Percentiles rank a stretch among this genome's conserved stretches.
phyloP scores from a whole-genome alignment of 2,797 vertebrate species.

The Furcifer pardalis region DNA sequence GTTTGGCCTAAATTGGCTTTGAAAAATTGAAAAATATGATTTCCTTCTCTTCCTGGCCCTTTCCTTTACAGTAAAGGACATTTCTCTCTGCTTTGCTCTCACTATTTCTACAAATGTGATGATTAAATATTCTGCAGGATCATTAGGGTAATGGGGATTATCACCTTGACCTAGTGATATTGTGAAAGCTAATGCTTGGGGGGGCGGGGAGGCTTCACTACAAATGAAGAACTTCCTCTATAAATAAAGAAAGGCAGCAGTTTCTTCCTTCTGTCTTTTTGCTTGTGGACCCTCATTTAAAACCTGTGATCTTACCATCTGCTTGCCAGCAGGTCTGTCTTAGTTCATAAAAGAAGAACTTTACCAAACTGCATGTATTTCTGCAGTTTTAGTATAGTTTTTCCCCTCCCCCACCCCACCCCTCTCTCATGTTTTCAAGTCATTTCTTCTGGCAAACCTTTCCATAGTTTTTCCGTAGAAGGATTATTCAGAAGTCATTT shows the following conservation, averaged over 20 bases:
- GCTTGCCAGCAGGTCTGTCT: too few species aligned
- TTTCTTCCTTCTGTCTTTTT: background rate
- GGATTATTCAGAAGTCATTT: too few species aligned
- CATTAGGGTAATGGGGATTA: background rate
- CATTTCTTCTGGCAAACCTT: too few species aligned
- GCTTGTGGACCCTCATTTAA: background rate
- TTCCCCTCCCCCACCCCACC: too few species aligned
- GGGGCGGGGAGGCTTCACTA: too few species aligned
- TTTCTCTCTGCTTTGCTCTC: background rate
- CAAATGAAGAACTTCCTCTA: background rate
- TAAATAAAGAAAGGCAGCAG: background rate
- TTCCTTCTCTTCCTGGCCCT: background rate
- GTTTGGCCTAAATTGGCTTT: background rate
- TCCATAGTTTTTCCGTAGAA: too few species aligned
- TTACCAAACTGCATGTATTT: background rate
- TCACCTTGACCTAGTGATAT: background rate
- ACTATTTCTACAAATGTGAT: background rate
- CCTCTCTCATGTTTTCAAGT: too few species aligned
- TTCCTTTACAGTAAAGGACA: background rate
- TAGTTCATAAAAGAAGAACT: background rate
- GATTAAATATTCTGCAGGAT: background rate
- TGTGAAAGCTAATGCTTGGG: background rate
- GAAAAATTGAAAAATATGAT: background rate
- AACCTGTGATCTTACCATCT: background rate
- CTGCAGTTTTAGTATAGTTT: too few species aligned